These are phyloP conservation scores for Dendrocincla tyrannina DNA, from an alignment of 2,797 vertebrate genomes.

Conservation along the genomic window DNA sequence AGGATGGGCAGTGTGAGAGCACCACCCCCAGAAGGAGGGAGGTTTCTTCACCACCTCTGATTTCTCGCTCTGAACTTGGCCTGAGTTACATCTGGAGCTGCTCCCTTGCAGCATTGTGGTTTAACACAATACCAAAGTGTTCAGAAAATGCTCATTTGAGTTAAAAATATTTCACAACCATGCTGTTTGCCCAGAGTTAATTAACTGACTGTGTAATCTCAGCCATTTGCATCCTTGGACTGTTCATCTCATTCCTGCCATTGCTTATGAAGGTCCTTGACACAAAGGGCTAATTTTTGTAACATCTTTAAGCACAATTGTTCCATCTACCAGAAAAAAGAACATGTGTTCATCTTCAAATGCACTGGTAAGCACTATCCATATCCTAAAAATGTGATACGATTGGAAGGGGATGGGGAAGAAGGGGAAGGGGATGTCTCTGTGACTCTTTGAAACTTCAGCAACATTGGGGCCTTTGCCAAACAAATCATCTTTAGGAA, in stretches of 20 bases:
- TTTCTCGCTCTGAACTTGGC: constrained; percentile 40
- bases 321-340: neutral
- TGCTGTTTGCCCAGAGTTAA: neutral
- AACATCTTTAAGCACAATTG: neutral
- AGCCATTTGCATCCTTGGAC: neutral
- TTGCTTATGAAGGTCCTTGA: neutral
- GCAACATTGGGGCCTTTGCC: neutral
- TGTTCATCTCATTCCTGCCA: neutral
- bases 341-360: neutral
- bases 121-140: neutral
- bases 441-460: neutral
- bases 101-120: neutral
- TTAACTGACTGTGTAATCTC: neutral
- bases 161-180: neutral
- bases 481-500: neutral
- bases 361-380: neutral
- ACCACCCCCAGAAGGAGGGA: constrained; percentile 41
- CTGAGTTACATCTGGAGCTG: constrained; percentile 14
- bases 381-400: neutral
- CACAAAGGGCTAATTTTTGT: neutral
- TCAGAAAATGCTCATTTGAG: neutral
- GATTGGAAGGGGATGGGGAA: neutral
- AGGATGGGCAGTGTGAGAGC: constrained; percentile 58
- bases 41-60: constrained; percentile 11
- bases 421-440: neutral